A percentile compares a stretch with the other conserved stretches of the same genome.
These are phyloP conservation scores for Lithobates pipiens DNA, from an alignment of 2,797 vertebrate species.

Conservation along the genomic window DNA sequence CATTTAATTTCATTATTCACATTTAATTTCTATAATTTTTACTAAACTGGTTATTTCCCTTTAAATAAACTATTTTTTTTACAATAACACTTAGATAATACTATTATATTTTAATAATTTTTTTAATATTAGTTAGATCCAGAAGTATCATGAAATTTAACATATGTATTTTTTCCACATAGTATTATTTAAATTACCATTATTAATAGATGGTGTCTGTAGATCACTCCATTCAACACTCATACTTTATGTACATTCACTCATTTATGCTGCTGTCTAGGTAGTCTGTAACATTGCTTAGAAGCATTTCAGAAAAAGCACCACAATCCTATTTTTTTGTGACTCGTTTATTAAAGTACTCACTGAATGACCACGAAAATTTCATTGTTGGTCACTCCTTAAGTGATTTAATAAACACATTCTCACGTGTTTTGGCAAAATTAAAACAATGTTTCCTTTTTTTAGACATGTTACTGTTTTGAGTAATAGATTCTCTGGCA, in stretches of 20 bases:
- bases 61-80: not conserved
- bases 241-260: slow-evolving; percentile 69
- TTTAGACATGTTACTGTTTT: not conserved
- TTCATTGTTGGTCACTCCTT: not conserved
- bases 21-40: not conserved
- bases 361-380: not conserved
- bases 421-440: not conserved
- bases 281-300: slow-evolving; percentile 1
- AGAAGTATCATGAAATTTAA: slow-evolving; percentile 60
- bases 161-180: slow-evolving; percentile 63
- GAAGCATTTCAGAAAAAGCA: slow-evolving; percentile 21
- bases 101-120: not conserved
- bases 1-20: not conserved
- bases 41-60: not conserved
- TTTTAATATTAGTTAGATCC: not conserved
- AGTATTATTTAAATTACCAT: slow-evolving; percentile 42
- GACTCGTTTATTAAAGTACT: slow-evolving; percentile 6
- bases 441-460: slow-evolving; percentile 17
- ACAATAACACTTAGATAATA: not conserved
- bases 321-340: not conserved
- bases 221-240: slow-evolving; percentile 66
- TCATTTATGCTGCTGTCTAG: slow-evolving; percentile 76
- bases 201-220: slow-evolving; percentile 36
- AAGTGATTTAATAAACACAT: slow-evolving; percentile 12
- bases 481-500: not conserved